These are phyloP conservation scores for Onthophagus sagittarius DNA, from an alignment of 2,888 invertebrate genomes.

Conservation along the genomic window DNA sequence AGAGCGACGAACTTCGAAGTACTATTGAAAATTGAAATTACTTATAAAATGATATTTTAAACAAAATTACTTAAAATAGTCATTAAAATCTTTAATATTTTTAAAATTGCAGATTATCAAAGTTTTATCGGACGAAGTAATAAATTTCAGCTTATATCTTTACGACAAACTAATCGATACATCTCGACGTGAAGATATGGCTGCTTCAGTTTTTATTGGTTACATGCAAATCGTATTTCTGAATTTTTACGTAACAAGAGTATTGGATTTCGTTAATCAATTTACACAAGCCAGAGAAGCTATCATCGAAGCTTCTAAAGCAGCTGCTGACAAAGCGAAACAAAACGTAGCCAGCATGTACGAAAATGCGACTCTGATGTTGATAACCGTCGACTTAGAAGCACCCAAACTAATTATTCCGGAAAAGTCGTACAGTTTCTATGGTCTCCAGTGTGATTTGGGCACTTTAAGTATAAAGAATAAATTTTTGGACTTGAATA, in stretches of 20 bases:
- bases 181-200: constrained; percentile 71
- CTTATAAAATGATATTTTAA: too few relatives aligned
- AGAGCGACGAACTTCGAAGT: too few relatives aligned
- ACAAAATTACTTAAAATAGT: too few relatives aligned
- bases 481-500: constrained; percentile 55
- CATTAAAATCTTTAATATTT: constrained; percentile 16
- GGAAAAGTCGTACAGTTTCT: constrained; percentile 70
- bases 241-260: constrained; percentile 80
- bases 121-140: constrained; percentile 75
- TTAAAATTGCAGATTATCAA: constrained; percentile 67
- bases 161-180: constrained; percentile 66
- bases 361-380: constrained; percentile 72
- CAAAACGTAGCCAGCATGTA: constrained; percentile 83
- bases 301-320: constrained; percentile 81
- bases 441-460: constrained; percentile 81
- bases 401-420: constrained; percentile 91
- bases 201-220: constrained; percentile 76
- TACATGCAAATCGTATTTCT: constrained; percentile 85
- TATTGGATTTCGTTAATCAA: constrained; percentile 80
- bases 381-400: constrained; percentile 63
- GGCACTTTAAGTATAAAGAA: constrained; percentile 76
- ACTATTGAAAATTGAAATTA: too few relatives aligned
- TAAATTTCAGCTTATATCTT: constrained; percentile 70
- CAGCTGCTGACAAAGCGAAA: constrained; percentile 87
- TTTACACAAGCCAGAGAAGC: constrained; percentile 88